Evolutionary conservation across 2,797 vertebrate genomes (phyloP).

Genomic region (Peromyscus aztecus): DNA sequence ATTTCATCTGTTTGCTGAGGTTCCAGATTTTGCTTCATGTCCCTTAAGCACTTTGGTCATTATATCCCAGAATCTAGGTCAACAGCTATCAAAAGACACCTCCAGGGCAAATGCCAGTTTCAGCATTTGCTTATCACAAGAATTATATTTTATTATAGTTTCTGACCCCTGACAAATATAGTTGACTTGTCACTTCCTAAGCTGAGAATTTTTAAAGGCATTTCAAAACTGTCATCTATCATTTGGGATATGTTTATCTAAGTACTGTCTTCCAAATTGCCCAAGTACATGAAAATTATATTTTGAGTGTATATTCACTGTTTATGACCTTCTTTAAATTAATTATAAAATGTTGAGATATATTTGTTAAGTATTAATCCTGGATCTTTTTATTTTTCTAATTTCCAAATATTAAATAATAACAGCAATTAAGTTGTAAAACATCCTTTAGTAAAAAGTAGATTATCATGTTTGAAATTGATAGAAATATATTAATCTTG

Average conservation of each 20-base stretch:
- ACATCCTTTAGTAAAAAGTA: background rate
- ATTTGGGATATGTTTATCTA: background rate
- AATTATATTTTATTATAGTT: conserved; percentile 62
- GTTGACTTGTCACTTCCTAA: conserved; percentile 20
- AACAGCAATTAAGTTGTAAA: background rate
- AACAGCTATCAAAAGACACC: conserved; percentile 59
- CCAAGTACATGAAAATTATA: background rate
- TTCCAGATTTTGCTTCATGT: conserved; percentile 46
- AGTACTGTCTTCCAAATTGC: background rate
- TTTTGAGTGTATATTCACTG: background rate
- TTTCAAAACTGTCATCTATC: conserved; percentile 19
- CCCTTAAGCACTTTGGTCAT: conserved; percentile 50
- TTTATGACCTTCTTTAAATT: background rate
- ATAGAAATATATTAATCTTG: background rate
- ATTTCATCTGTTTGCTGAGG: conserved; percentile 43
- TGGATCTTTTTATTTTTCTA: background rate
- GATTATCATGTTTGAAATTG: background rate
- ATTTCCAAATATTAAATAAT: background rate
- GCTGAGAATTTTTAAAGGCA: background rate
- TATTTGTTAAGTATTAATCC: background rate
- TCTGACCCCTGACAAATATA: conserved; percentile 51
- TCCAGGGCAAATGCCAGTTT: conserved; percentile 57
- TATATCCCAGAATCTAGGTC: conserved; percentile 57
- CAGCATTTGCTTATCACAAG: conserved; percentile 50
- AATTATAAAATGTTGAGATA: conserved; percentile 14